Evolutionary conservation across 1,140 invertebrate genomes (phyloP), one percentile per base, ranked within the genome.

Genomic region (Zaprionus ghesquierei): DNA sequence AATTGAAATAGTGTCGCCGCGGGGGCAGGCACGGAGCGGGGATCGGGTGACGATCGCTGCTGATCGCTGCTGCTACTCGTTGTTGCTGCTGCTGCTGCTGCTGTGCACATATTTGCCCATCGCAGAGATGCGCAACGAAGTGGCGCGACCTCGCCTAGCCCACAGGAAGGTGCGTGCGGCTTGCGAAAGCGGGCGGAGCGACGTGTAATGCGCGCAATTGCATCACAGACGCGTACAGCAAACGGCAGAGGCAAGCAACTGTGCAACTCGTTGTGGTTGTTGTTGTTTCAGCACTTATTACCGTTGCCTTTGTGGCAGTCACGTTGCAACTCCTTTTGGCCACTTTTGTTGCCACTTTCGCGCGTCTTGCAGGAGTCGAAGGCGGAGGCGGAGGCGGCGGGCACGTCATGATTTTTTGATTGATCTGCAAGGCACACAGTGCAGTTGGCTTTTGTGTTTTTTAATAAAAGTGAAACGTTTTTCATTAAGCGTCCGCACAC

Each of bases 361-460:
- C 70, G 69, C 56, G 69, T 79, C 76, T 84, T 81, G 73, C 73
- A 81, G 68, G 59, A 72, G 69, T 61, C 35, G 31, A 0, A 33
- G 18, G 10, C 29, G 56, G 1, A 15, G 8, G 6, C n/a, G 31
- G 12, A 53, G 13, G n/a, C 25, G 61, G 35, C 41, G 41, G 65
- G 31, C 41, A 74, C 65, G 77, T 86, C 79, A 90, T 89, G 81
- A 81, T 80, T 90, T 77, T 89, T 90, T 91, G 89, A 91, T 91
- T 91, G 89, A 91, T 91, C 89, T 90, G 82, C 77, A 91, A 66
- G 80, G 89, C 77, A 90, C 89, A 91, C 85, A 87, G 56, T 69
- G 56, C 85, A 91, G 77, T 91, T 81, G 89, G 63, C 86, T 76
- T 86, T 86, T 87, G 69, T 69, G 54, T 63, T 82, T 82, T 77